Base-by-base conservation (phyloP, 2,113 vertebrate genomes). In the Felis chaus region DNA sequence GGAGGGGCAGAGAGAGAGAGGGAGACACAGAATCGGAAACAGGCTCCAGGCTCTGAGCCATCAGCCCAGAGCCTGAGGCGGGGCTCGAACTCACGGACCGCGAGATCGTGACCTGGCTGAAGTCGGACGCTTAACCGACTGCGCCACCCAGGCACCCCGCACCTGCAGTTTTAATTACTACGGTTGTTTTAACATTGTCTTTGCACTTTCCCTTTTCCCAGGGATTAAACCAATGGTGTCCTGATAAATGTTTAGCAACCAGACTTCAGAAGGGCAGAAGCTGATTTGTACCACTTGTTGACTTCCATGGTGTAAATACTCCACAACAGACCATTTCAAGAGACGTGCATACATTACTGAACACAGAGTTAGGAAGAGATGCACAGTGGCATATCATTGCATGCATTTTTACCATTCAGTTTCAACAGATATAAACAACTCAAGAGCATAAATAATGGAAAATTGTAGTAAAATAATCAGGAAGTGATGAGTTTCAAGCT, bases 401-500 rank as follows among this genome's bases (percentile, higher is more conserved):
- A 7, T 1, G 82, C 50, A 45, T 81, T 80, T 82, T 14, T 4
- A 63, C 33, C 21, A 19, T 31, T 61, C 39, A 15, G 50, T 63
- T 92, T 74, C 48, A 89, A 48, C 3, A 61, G 69, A 66, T 41
- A n/a, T 23, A 39, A 86, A 86, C 7, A 80, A 71, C 55, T 79
- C 81, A 36, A 36, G 48, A 83, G 27, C 85, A 68, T 1, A 87
- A n/a, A 25, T 33, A 73, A 76, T 3, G 71, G 27, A 63, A 95
- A 69, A 85, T 27, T 33, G 19, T 74, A 68, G 61, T 53, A 29
- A 96, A 83, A 85, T 81, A 82, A 86, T 69, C 15, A 81, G 31
- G 36, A 83, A 93, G 19, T n/a, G 8, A 21, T 85, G 16, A 39
- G 27, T 71, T 65, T 55, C 2, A 63, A 74, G 13, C 23, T 85